Base-by-base conservation (phyloP, 1,140 invertebrate genomes). In the Diabrotica undecimpunctata region DNA sequence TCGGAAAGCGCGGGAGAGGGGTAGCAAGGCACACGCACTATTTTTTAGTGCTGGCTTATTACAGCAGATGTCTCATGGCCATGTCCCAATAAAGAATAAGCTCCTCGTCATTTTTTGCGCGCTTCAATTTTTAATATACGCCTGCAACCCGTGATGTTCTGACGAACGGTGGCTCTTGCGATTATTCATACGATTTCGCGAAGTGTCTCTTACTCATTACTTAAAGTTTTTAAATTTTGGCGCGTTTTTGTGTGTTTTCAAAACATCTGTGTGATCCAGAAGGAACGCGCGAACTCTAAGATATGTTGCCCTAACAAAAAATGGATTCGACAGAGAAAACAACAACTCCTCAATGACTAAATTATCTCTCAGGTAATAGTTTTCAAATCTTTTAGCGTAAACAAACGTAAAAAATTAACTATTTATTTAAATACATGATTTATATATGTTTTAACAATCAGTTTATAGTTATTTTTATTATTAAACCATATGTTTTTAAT, bases 11-110 rank as follows among this genome's bases (percentile, higher is more conserved):
- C 65, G 64, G 58, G 56, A 57, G 56, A 57, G 72, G 75, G 74
- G 75, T 74, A 74, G 41, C 41, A 46, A 46, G 77, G 77, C 73
- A 73, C 76, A 75, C 74, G 78, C 78, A 79, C 78, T 79, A 79
- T 79, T 79, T 79, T 79, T 79, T 79, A 79, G 78, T 79, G 77
- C 73, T 72, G 74, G 76, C 77, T 79, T 78, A 79, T 79, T 79
- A 79, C 78, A 76, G 78, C 78, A 79, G 78, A 79, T 79, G 78
- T 78, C 78, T 79, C 78, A 79, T 78, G 75, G 76, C 78, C 72
- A 79, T 79, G 78, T 79, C 75, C 78, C 77, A 78, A 78, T 79
- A 78, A 79, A 79, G 78, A 78, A 79, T 78, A 78, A 76, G 70
- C 74, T 62, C 63, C 60, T 66, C 69, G 70, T 74, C 70, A 72